Evolutionary conservation across 1,140 invertebrate genomes (phyloP), one percentile per base, ranked within the genome.

Genomic region (Drosophila micromelanica): DNA sequence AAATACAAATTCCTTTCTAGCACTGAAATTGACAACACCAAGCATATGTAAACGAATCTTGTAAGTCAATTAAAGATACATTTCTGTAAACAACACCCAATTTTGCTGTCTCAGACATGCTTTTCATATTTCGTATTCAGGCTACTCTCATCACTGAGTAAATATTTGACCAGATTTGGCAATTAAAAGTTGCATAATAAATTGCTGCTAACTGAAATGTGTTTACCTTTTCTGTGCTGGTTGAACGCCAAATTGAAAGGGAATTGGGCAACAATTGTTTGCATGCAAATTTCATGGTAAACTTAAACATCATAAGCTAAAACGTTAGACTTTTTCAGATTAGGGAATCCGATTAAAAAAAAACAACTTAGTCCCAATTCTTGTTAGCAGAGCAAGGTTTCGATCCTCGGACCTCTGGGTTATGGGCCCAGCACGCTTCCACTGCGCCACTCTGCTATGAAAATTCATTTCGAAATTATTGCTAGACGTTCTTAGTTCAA

Each of bases 361-460:
- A 11, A 17, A 30, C 30, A 30, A 30, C 7, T n/a, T 0, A 49
- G 0, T 20, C 20, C 27, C 11, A 48, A 30, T 0, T n/a, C n/a
- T n/a, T 5, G 2, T 7, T 73, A 97, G 96, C 96, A 97, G 96
- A 96, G 95, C 95, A 95, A 96, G 95, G 96, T 97, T 97, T 97
- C 96, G 96, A 97, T 97, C 96, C 95, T 96, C 96, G 95, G 96
- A 97, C 97, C 97, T 98, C 96, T 98, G 96, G 96, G 97, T 98
- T 98, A 98, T 97, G 97, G 96, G 97, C 97, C 97, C 97, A 98
- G 96, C 96, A 97, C 97, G 96, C 96, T 98, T 97, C 97, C 96
- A 96, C 96, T 97, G 96, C 96, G 96, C 97, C 97, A 98, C 97
- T 97, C 96, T 98, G 97, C 95, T 96, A 9, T n/a, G 7, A 27